Base-by-base conservation (phyloP, 2,797 vertebrate species). In the Taenioides sp. region DNA sequence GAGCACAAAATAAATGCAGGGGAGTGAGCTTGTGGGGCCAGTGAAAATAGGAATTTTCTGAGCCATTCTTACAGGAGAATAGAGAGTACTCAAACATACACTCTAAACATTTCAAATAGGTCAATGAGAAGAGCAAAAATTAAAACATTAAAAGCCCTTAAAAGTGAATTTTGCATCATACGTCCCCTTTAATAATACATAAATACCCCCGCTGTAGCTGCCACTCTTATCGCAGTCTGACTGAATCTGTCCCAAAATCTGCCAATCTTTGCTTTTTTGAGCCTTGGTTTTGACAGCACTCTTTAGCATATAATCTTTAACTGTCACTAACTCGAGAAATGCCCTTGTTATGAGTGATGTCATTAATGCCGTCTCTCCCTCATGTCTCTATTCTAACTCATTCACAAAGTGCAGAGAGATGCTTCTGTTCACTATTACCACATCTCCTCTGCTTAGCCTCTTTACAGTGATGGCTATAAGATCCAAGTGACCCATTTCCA, bases 401-500 rank as follows among this genome's bases (percentile, higher is more conserved):
- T 47, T 86, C 72, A 74, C 86, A 31, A 87, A 89, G 89, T 82
- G 88, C 74, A 77, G 61, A 18, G 75, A 80, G 77, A 80, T 86
- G 73, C 82, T 86, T 83, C 86, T 75, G 81, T 92, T 90, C 88
- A 82, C 85, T 74, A 81, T 91, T 90, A 87, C 81, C 86, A 74
- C 82, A 77, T 71, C 86, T 81, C 81, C 82, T 80, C 79, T 86
- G 88, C 86, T 85, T 80, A 86, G 86, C 69, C 59, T 87, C 43
- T 43, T 63, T 78, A 83, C 84, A 84, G 80, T 79, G 82, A 86
- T 86, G 87, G 81, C 78, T 87, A 18, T 18, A 85, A 85, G 87
- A 87, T 90, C 88, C 86, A 81, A 90, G 86, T 91, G 91, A 93
- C 92, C 93, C 83, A 92, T 92, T 94, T 94, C 87, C 92, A 94